Base-by-base conservation (phyloP, 2,888 invertebrate species). In the Drosophila kuntzei region DNA sequence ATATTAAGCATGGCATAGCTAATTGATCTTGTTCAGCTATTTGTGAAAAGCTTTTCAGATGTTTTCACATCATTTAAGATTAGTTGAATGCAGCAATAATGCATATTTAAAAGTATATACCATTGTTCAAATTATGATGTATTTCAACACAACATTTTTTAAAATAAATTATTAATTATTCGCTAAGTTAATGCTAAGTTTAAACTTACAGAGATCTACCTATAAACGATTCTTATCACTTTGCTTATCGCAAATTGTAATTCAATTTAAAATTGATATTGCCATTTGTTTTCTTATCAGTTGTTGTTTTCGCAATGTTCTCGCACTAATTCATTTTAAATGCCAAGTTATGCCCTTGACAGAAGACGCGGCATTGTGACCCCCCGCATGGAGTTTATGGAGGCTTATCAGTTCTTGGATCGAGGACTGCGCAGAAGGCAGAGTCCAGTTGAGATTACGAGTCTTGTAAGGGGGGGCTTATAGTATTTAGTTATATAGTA, bases 311-410 rank as follows among this genome's bases (percentile, higher is more conserved):
- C 55, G 25, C n/a, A 16, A 18, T 53, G 49, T 60, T 74, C 55
- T 37, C 22, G 34, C 57, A 43, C 60, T 67, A 84, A 84, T 84
- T 84, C 64, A 46, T 51, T 80, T 84, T 55, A 71, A 80, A 82
- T 72, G 59, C 64, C 53, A 41, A 47, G 41, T 25, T 32, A 20
- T 51, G 71, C 64, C 73, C 77, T 76, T 73, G 76, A 36, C 41
- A 20, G 6, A 25, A 14, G 22, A 41, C 9, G 6, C 14, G 20
- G 4, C 16, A 2, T 20, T n/a, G 3, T 49, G 18, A n/a, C 53
- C 44, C 53, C 74, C 74, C 67, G n/a, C 47, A 44, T 18, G 32
- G 41, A 41, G 65, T 49, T 50, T 29, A 11, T 46, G 47, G 5
- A 12, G 32, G 11, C 46, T 62, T 62, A 55, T 59, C 59, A 34